Base-by-base conservation (phyloP, 2,888 invertebrate species). In the Dynastes grantii region DNA sequence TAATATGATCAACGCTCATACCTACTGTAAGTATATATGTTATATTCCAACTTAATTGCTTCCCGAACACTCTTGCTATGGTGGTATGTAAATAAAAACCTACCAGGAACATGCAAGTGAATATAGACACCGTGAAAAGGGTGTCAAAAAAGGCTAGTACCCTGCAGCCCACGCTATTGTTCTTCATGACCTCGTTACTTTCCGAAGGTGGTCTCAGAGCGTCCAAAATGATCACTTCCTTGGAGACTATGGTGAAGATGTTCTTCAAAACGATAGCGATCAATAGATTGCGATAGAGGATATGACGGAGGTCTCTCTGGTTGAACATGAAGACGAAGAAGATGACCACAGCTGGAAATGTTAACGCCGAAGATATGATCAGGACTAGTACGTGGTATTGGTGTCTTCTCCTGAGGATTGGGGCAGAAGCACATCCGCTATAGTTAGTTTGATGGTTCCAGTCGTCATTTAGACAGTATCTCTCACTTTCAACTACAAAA, bases 41-140 rank as follows among this genome's bases (percentile, higher is more conserved):
- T 82, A 88, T 86, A 3, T 84, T 86, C 22, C 92, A 87, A 88
- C 61, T 90, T 37, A 67, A 8, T 16, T 16, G 22, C 13, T 55
- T 83, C 1, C 85, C 90, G 84, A 94, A 94, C 0, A 93, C 91
- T 27, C 92, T 90, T 0, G 92, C 94, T 45, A 95, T 92, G 16
- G 92, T 89, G 67, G 93, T 90, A 84, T 94, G 94, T 2, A 95
- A 85, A 84, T 92, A 93, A 53, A 92, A 87, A 0, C 92, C 93
- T 84, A 93, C 93, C 1, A 92, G 88, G 65, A 94, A 87, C 94
- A 94, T 94, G 85, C 93, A 93, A 2, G 92, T 90, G 84, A 93
- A 95, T 64, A 94, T 93, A 0, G 90, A 89, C 83, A 92, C 92
- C 3, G 90, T 90, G 0, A 92, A 89, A 0, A 90, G 84, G 63